Base-by-base conservation (phyloP, 2,888 invertebrate species). In the Disparrhopalites patrizii region DNA sequence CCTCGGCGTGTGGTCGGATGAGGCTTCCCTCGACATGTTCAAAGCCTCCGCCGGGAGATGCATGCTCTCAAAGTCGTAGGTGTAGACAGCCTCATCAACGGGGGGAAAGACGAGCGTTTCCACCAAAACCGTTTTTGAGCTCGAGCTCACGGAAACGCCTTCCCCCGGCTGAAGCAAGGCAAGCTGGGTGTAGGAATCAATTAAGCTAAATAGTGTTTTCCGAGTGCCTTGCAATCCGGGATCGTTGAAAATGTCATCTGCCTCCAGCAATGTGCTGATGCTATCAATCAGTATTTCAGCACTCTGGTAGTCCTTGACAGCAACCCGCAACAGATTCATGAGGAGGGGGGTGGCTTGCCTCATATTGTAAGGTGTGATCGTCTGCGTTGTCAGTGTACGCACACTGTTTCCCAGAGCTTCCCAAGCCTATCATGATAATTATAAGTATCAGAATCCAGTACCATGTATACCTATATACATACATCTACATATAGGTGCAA, bases 61-160 rank as follows among this genome's bases (percentile, higher is more conserved):
- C 15, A 72, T 50, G 7, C 31, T 38, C 4, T 65, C 20, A n/a
- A 70, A 43, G 15, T 38, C 27, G 7, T 63, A 60, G 1, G 51
- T 18, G 54, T 60, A 33, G 65, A 27, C 36, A 47, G 25, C 5
- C 8, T 15, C 38, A 4, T 33, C 23, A 20, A 13, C 43, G 23
- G 18, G 51, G 20, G 65, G 62, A 55, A 73, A 72, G 15, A 65
- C 56, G 2, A 66, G 68, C 0, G 67, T 68, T 60, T 73, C 72
- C 25, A 73, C 51, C 20, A 28, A n/a, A 28, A 70, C 50, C 23
- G 40, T n/a, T n/a, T n/a, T n/a, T n/a, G n/a, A n/a, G 1, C 25
- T 27, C 13, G 66, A 50, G 10, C 13, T 38, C 0, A 70, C 28
- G 2, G 54, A 56, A 5, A 68, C 20, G 33, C 61, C 63, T 33